phyloP scores from a whole-genome alignment of 2,888 invertebrate genomes.

The Melolontha melolontha region DNA sequence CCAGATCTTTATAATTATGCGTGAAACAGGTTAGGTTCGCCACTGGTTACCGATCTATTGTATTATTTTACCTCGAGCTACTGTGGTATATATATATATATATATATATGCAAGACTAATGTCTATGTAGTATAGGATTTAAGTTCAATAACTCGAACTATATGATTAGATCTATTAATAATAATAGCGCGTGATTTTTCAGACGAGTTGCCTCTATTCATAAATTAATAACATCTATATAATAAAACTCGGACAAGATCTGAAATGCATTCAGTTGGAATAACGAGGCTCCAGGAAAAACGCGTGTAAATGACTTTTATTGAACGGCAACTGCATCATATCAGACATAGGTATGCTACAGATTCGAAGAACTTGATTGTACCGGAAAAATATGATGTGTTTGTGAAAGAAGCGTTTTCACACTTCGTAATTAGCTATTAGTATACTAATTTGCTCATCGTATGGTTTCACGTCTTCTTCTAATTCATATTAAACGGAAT shows the following conservation, averaged over 20 bases:
- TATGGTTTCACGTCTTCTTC: constrained; percentile 17
- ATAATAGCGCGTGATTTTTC: constrained; percentile 41
- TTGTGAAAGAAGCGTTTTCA: constrained; percentile 36
- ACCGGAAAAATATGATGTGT: no score
- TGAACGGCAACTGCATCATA: constrained; percentile 13
- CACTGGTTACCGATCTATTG: constrained; percentile 49
- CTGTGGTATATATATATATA: constrained; percentile 19
- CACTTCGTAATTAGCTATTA: constrained; percentile 33
- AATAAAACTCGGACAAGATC: constrained; percentile 32
- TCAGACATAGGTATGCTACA: constrained; percentile 11
- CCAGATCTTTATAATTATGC: constrained; percentile 48
- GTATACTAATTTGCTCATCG: constrained; percentile 33
- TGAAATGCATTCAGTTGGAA: constrained; percentile 34
- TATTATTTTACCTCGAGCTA: constrained; percentile 49
- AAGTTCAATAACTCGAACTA: constrained; percentile 41
- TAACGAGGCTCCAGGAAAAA: constrained; percentile 35
- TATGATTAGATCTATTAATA: constrained; percentile 43
- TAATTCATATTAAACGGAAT: neutral
- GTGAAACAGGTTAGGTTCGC: constrained; percentile 49
- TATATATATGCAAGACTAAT: constrained; percentile 28
- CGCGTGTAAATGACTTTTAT: constrained; percentile 37
- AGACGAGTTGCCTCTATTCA: constrained; percentile 31
- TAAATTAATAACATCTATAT: constrained; percentile 42
- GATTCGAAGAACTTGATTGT: constrained; percentile 23
- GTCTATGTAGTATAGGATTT: constrained; percentile 29